Percentiles rank a stretch among this genome's conserved stretches.
Conservation (phyloP, 2,888 invertebrate species). For the Leucania comma region DNA sequence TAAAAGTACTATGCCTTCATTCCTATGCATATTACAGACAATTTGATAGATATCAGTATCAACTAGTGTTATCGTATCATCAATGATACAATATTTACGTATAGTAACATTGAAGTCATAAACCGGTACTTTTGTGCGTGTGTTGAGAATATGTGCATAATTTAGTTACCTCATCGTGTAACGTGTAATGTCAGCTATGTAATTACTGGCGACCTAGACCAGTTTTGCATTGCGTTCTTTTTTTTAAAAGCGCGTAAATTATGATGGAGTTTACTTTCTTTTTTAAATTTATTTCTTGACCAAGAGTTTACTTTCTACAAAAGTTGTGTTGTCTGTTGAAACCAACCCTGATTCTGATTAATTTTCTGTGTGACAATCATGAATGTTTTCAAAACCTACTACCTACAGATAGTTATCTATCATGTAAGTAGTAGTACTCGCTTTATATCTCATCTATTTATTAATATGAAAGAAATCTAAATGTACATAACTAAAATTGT, state of each 20-base stretch:
- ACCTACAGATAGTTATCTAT: not conserved
- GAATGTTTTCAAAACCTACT: not conserved
- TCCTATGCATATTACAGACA: constrained; percentile 40
- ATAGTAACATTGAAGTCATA: constrained; percentile 34
- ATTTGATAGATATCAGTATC: constrained; percentile 57
- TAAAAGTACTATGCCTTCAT: constrained; percentile 36
- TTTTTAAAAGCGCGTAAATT: not conserved
- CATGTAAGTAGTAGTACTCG: not conserved
- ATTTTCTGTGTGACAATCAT: not conserved
- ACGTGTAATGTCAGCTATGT: constrained; percentile 21
- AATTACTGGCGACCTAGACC: constrained; percentile 35
- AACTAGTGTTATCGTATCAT: constrained; percentile 58
- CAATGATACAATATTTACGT: constrained; percentile 60
- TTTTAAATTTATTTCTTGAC: too few species aligned
- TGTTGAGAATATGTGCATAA: constrained; percentile 18
- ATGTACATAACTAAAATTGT: too few species aligned
- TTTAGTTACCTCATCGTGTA: constrained; percentile 32
- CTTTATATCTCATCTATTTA: not conserved
- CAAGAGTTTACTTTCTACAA: not conserved
- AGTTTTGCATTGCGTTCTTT: constrained; percentile 13
- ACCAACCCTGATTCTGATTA: not conserved
- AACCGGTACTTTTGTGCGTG: constrained; percentile 34
- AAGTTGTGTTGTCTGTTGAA: constrained; percentile 1
- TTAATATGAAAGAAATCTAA: not conserved
- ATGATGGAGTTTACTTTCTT: not conserved